A percentile compares a stretch with the other conserved stretches of the same genome.
phyloP scores from a whole-genome alignment of 1,140 invertebrate species.

The Vanessa tameamea region DNA sequence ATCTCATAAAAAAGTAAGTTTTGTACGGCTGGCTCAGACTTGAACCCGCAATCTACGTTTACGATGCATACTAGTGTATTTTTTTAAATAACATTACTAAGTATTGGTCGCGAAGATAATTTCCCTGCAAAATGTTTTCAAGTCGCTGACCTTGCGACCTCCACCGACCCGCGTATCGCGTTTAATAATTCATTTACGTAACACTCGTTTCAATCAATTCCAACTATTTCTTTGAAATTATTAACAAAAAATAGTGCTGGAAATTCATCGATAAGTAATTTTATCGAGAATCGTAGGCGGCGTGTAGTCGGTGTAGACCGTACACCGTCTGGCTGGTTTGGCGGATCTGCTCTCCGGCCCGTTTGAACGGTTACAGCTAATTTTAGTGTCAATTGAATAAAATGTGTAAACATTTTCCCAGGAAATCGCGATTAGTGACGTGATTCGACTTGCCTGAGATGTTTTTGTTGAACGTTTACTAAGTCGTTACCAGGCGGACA shows the following conservation, averaged over 20 bases:
- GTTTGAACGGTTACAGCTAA: background rate
- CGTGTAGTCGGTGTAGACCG: no score
- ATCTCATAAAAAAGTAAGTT: no score
- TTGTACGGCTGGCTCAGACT: no score
- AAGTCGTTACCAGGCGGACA: constrained; percentile 23
- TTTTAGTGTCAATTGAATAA: background rate
- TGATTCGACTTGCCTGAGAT: constrained; percentile 41
- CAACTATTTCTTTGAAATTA: background rate
- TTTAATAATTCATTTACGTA: background rate
- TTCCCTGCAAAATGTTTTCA: no score
- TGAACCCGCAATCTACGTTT: no score
- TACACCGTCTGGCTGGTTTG: no score
- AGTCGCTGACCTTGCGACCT: background rate
- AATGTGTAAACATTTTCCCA: constrained; percentile 48
- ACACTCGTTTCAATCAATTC: background rate
- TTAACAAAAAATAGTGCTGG: background rate
- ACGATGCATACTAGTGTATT: no score
- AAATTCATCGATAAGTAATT: background rate
- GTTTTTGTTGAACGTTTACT: constrained; percentile 20
- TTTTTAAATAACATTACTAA: no score
- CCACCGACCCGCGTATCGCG: background rate
- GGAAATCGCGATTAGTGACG: constrained; percentile 56
- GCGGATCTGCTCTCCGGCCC: no score
- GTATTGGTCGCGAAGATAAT: no score
- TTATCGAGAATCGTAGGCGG: background rate